Evolutionary conservation across 2,113 vertebrate genomes (phyloP), one percentile per base, ranked within the genome.

Genomic region (Nycticryphes semicollaris): DNA sequence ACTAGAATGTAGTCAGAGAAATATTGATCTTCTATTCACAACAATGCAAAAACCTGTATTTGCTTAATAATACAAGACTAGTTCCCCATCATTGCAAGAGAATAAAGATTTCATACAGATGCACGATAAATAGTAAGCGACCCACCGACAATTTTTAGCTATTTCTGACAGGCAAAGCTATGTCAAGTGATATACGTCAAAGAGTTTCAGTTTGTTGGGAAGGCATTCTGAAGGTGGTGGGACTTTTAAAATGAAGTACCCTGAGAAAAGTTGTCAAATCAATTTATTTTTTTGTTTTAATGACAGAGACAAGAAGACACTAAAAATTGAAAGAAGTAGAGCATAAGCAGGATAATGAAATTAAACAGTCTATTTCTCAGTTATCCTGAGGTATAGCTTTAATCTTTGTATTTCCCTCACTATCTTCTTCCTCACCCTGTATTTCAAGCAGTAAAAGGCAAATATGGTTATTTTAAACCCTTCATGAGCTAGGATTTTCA

Each of bases 211-310:
- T 51, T 90, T 60, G 14, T 20, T 60, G 5, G 6, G 43, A 84
- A 64, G 12, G 9, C 64, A 18, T 37, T 23, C 66, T 85, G 60
- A 78, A 78, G 25, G 10, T 69, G 28, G 10, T 64, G 31, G 28
- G 39, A 77, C 17, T 77, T 31, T 77, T 31, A 64, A 43, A 77
- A 47, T 73, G 1, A 80, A 59, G 12, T 68, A 56, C 10, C 3
- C 16, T 37, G 22, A 95, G 17, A 87, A 56, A 70, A 11, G 8
- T 3, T 48, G 51, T 8, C 2, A 31, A 48, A 33, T 23, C 0
- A 30, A 6, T 1, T 2, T 5, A 30, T 7, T 1, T 2, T 5
- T 20, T 31, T 54, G 76, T n/a, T 28, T 23, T 4, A 64, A 28
- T 62, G 13, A 43, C 5, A 37, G 43, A 67, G 23, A 48, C 14